These are phyloP conservation scores for Perizoma affinitatum DNA, from an alignment of 2,888 invertebrate genomes.

Conservation along the genomic window DNA sequence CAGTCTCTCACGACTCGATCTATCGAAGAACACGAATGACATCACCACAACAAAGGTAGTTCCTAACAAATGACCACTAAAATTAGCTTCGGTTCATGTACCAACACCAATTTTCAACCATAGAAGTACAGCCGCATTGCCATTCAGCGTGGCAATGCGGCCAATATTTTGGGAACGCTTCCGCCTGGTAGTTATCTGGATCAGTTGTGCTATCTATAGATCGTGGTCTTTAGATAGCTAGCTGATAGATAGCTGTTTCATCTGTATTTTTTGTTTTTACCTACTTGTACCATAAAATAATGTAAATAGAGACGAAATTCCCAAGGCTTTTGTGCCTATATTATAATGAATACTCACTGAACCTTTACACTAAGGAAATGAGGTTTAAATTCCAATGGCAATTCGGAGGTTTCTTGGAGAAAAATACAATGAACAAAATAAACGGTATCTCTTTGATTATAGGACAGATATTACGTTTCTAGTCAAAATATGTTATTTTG, in stretches of 20 bases:
- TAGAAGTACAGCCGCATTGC: too few species aligned
- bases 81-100: constrained; percentile 44
- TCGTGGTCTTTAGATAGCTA: too few species aligned
- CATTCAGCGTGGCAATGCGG: too few species aligned
- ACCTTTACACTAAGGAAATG: background rate
- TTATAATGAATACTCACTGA: background rate
- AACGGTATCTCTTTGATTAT: constrained; percentile 5
- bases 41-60: constrained; percentile 51
- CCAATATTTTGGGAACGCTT: too few species aligned
- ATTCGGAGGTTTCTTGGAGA: background rate
- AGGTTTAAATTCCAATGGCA: constrained; percentile 1
- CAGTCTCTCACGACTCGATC: constrained; percentile 27
- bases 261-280: too few species aligned
- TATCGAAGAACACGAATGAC: constrained; percentile 45
- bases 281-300: too few species aligned
- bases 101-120: constrained; percentile 7
- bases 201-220: too few species aligned
- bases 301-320: background rate
- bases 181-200: too few species aligned
- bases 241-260: too few species aligned
- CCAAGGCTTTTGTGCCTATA: background rate
- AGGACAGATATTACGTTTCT: background rate
- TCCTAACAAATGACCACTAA: constrained; percentile 53
- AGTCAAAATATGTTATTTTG: too few species aligned
- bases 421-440: constrained; percentile 7